Conservation (phyloP, 2,797 vertebrate genomes). For the Oceanodroma leucorhoa region DNA sequence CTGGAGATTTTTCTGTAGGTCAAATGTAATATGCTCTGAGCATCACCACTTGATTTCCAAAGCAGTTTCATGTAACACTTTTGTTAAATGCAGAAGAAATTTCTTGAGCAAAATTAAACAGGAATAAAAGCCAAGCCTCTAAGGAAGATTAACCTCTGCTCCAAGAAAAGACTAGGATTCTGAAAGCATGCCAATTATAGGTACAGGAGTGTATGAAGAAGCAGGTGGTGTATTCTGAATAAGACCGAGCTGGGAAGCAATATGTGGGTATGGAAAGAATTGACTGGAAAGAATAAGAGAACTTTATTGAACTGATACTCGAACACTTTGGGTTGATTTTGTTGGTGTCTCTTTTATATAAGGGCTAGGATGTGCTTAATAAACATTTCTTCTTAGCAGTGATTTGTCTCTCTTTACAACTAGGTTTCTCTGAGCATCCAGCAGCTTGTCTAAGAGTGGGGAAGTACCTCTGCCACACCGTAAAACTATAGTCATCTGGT, state of each 20-base stretch:
- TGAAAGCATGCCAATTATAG: background rate
- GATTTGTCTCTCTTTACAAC: background rate
- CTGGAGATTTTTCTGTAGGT: background rate
- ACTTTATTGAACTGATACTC: background rate
- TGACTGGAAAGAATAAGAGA: background rate
- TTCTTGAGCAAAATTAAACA: slow-evolving; percentile 1
- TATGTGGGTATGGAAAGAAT: background rate
- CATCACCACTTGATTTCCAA: background rate
- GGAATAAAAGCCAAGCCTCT: background rate
- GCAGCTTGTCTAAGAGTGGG: background rate
- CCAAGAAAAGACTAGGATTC: background rate
- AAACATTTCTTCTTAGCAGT: background rate
- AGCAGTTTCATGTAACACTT: background rate
- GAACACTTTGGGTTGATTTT: background rate
- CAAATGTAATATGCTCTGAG: background rate
- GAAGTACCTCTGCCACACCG: background rate
- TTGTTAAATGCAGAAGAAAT: background rate
- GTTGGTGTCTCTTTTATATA: background rate
- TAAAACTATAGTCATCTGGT: background rate
- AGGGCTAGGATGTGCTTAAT: background rate
- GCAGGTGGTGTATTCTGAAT: background rate
- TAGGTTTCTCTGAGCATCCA: background rate
- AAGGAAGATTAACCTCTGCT: background rate
- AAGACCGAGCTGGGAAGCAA: background rate
- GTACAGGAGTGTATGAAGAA: background rate